These are phyloP conservation scores for Xanthorhoe designata DNA, from an alignment of 2,888 invertebrate genomes.

Conservation along the genomic window DNA sequence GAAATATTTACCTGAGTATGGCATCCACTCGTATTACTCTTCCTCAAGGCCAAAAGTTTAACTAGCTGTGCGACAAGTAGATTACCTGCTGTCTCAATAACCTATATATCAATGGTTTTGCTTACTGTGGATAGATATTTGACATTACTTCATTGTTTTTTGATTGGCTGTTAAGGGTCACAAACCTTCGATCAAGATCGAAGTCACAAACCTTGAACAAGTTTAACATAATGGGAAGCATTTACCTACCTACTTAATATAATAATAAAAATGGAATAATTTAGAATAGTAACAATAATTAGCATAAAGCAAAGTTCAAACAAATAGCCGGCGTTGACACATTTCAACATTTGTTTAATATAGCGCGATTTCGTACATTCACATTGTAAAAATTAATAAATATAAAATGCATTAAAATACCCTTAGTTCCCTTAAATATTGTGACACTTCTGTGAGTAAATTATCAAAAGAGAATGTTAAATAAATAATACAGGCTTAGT, in stretches of 20 bases:
- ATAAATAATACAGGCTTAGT: constrained; percentile 47
- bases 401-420: constrained; percentile 69
- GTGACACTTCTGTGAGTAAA: constrained; percentile 48
- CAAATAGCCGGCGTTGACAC: constrained; percentile 5
- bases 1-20: background rate
- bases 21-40: background rate
- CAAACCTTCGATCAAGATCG: too few relatives aligned
- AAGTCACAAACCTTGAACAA: background rate
- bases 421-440: constrained; percentile 57
- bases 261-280: background rate
- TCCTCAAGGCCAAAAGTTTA: background rate
- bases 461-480: constrained; percentile 42
- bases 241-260: background rate
- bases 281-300: constrained; percentile 5
- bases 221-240: background rate
- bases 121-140: too few relatives aligned
- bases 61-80: background rate
- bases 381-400: constrained; percentile 59
- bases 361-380: constrained; percentile 35
- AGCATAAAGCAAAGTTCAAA: constrained; percentile 9
- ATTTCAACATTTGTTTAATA: constrained; percentile 51
- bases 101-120: too few relatives aligned
- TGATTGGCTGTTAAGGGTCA: too few relatives aligned
- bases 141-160: too few relatives aligned
- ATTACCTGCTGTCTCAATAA: too few relatives aligned